Evolutionary conservation across 2,888 invertebrate species (phyloP).

Genomic region (Pyrocoelia pectoralis): DNA sequence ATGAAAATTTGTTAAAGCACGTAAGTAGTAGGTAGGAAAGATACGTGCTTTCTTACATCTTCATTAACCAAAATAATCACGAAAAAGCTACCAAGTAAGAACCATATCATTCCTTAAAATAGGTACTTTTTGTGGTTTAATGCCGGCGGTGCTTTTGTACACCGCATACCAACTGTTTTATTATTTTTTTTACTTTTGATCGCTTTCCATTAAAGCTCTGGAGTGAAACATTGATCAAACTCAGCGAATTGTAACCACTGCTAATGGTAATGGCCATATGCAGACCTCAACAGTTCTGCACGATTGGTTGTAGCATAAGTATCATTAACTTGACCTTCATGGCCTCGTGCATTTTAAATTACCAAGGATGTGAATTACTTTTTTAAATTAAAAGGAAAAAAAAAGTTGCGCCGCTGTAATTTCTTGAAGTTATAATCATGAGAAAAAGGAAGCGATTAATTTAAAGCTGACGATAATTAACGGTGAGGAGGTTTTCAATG

Average conservation of each 20-base stretch:
- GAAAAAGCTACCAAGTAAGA: too few relatives aligned
- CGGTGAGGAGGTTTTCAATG: too few relatives aligned
- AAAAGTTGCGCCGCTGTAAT: neutral
- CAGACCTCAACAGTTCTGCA: constrained; percentile 1
- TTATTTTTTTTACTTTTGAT: neutral
- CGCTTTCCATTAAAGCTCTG: neutral
- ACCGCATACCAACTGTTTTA: neutral
- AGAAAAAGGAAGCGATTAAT: neutral
- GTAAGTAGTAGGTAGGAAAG: too few relatives aligned
- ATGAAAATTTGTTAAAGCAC: too few relatives aligned
- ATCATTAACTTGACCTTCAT: constrained; percentile 7
- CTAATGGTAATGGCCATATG: neutral
- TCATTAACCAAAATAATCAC: too few relatives aligned
- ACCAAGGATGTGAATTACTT: neutral
- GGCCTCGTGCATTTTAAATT: constrained; percentile 3
- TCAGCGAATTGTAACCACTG: neutral
- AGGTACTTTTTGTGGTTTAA: neutral
- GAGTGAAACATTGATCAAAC: constrained; percentile 6
- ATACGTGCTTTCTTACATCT: too few relatives aligned
- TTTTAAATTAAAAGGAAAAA: neutral
- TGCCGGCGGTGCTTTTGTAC: neutral
- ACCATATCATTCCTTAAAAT: too few relatives aligned
- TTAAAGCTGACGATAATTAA: too few relatives aligned
- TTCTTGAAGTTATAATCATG: neutral
- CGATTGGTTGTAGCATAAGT: constrained; percentile 1